Evolutionary conservation across 2,113 vertebrate genomes (phyloP).

Genomic region (Sapayoa aenigma): DNA sequence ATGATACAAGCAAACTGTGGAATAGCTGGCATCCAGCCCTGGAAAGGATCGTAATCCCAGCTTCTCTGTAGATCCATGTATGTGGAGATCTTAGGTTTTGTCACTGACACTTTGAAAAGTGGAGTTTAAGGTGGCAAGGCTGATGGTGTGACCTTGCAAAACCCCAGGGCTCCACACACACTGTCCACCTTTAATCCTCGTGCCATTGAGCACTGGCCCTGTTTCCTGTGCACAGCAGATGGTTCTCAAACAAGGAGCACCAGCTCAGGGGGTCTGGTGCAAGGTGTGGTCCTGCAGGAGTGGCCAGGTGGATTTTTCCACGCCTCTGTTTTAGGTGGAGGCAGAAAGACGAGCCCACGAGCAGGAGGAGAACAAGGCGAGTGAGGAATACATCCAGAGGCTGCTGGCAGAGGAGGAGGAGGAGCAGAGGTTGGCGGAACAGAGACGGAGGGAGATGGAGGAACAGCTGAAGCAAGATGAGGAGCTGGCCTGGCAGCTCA

Average conservation of each 20-base stretch:
- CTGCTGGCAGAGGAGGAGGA: slow-evolving; percentile 86
- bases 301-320: neutral
- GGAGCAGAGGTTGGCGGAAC: slow-evolving; percentile 68
- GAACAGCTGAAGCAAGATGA: slow-evolving; percentile 84
- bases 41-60: neutral
- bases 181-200: too few species aligned
- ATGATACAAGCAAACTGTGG: neutral
- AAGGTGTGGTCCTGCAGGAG: neutral
- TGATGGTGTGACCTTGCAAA: neutral
- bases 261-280: neutral
- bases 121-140: neutral
- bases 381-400: slow-evolving; percentile 85
- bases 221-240: neutral
- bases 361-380: slow-evolving; percentile 85
- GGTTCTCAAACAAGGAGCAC: rapidly evolving
- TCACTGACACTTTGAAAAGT: neutral
- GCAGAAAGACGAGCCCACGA: slow-evolving; percentile 82
- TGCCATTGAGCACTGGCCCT: neutral
- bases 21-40: neutral
- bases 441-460: slow-evolving; percentile 71
- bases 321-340: slow-evolving; percentile 69
- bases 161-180: neutral
- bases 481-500: slow-evolving; percentile 82
- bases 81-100: neutral
- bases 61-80: neutral